Percentiles rank a stretch among this genome's conserved stretches.
Evolutionary conservation across 2,113 vertebrate genomes (phyloP).

Genomic region (Chaetura pelagica): DNA sequence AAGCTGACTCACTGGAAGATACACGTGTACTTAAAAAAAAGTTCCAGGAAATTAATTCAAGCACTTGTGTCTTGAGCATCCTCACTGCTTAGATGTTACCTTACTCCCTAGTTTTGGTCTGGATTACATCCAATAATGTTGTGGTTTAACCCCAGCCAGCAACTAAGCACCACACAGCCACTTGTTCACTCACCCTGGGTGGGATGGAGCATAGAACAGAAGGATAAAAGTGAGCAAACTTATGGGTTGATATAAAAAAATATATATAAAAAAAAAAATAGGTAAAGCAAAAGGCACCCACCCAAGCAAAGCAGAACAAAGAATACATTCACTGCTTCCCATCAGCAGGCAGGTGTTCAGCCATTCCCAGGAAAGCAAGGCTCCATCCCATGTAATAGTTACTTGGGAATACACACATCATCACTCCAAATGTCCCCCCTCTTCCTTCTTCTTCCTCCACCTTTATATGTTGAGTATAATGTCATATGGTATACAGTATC

Average conservation of each 20-base stretch:
- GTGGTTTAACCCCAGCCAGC: no score
- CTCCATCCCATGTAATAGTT: background rate
- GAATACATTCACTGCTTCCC: background rate
- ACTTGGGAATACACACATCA: background rate
- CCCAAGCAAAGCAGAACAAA: no score
- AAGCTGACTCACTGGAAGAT: background rate
- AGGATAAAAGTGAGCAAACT: no score
- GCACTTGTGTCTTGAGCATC: background rate
- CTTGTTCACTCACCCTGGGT: no score
- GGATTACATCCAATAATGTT: background rate
- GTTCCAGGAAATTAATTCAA: background rate
- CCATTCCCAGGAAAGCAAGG: background rate
- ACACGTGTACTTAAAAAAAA: background rate
- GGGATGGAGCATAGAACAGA: no score
- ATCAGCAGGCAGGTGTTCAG: background rate
- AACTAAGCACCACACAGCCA: no score
- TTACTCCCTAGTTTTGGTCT: background rate
- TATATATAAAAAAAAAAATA: no score
- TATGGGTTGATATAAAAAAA: no score
- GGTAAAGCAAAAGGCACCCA: no score
- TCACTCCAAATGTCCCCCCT: background rate
- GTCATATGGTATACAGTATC: no score
- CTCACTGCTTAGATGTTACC: background rate
- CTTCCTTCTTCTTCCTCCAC: background rate
- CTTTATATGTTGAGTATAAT: no score